Base-by-base conservation (phyloP, 2,888 invertebrate species). In the Andrena hattorfiana region DNA sequence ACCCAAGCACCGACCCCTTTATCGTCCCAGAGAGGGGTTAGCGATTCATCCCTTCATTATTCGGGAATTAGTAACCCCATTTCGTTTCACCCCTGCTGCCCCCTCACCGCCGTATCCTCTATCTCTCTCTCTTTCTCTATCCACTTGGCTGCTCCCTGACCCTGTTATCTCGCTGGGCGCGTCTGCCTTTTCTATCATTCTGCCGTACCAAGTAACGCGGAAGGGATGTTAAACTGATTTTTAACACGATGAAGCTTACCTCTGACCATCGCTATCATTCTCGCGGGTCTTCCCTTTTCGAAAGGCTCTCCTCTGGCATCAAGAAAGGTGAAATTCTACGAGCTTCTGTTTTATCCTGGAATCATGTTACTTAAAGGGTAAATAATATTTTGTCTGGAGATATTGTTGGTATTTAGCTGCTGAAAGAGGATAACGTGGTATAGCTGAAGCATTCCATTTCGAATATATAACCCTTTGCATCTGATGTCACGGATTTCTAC, bases 61-160 rank as follows among this genome's bases (percentile, higher is more conserved):
- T 92, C 91, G 90, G 89, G 92, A 93, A 94, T 93, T 93, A 93
- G 93, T 93, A 93, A 92, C 92, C 93, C 93, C 91, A 90, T 92
- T 93, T 90, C 88, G 83, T 87, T 87, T 85, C 70, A 87, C 88
- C 84, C 83, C 85, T 23, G 59, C 74, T 62, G 70, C 80, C 49
- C 48, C 68, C 76, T 77, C 42, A 71, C 81, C 42, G 4, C 42
- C 42, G 42, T 42, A 3, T 42, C 59, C 67, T 83, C 68, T 77
- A 49, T 70, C 77, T 16, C 83, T 62, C 28, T 82, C 66, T 76
- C 60, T 83, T 78, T 83, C 69, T 83, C 68, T 77, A 59, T 70
- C 77, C 28, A 76, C 76, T 63, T 64, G 75, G 72, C 71, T 63
- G 51, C 83, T 73, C 79, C 82, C 83, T 87, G 84, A 85, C 83